Base-by-base conservation (phyloP, 2,888 invertebrate genomes). In the Xanthostigma xanthostigma region DNA sequence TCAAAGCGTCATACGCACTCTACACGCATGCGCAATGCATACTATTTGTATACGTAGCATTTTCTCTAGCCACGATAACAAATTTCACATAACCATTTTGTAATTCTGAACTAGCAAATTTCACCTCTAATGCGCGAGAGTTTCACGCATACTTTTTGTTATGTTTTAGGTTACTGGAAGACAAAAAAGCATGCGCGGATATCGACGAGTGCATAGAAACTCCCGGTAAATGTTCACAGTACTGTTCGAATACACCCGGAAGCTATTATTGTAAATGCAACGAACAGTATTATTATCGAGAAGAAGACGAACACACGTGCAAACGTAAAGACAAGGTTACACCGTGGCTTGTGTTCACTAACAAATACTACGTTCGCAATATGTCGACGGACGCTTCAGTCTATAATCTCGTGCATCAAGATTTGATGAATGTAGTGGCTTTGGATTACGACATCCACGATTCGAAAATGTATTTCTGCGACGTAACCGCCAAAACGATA, bases 331-430 rank as follows among this genome's bases (percentile, higher is more conserved):
- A 95, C 59, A 77, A 77, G 57, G 76, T 72, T 2, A 69, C 77
- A 35, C 90, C 94, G 0, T 96, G 92, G 91, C 67, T 95, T 12
- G 76, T 96, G 47, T 92, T 96, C 63, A 92, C 94, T 11, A 98
- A 98, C 64, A 93, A 95, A 61, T 97, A 97, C 66, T 98, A 98
- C 66, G 85, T 98, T 2, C 75, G 97, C 46, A 95, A 96, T 60
- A 88, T 98, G 81, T 90, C 94, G 0, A 75, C 82, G 0, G 95
- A 96, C 62, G 96, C 92, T 0, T 70, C 76, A 5, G 71, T 78
- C 9, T 95, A 95, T 63, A 86, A 82, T 59, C 72, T 94, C 12
- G 81, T 94, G 59, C 90, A 93, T 60, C 93, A 94, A 65, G 96
- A 96, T 62, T 76, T 97, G 17, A 86, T 93, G 72, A 97, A 96